phyloP scores from a whole-genome alignment of 2,888 invertebrate genomes.

The Rapana venosa region DNA sequence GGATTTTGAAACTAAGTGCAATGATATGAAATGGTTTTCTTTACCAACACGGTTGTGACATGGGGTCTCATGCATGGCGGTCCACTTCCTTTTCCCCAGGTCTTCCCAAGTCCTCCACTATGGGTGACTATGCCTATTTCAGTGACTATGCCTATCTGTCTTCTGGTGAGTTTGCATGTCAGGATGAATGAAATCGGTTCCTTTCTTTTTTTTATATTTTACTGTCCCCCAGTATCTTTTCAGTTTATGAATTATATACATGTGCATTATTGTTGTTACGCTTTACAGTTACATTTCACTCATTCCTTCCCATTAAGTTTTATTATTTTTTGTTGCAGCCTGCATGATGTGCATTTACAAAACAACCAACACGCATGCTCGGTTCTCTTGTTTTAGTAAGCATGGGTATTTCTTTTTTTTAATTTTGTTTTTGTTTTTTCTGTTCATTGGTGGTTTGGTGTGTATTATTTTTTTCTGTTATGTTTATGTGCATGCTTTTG shows the following conservation, averaged over 20 bases:
- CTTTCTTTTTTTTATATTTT: neutral
- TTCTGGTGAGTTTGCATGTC: constrained; percentile 54
- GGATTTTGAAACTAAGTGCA: neutral
- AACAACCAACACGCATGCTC: constrained; percentile 15
- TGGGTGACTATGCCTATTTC: constrained; percentile 60
- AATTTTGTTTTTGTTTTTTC: neutral
- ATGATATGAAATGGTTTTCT: neutral
- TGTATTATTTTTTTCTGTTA: too few relatives aligned
- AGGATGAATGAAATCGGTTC: neutral
- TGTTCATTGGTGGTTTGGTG: too few relatives aligned
- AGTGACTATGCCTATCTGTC: constrained; percentile 60
- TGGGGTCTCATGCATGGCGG: constrained; percentile 27
- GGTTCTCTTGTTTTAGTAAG: constrained; percentile 32
- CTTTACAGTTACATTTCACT: neutral
- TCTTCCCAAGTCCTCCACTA: constrained; percentile 61
- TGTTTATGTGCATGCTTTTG: too few relatives aligned
- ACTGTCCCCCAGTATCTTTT: too few relatives aligned
- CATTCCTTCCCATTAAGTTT: neutral
- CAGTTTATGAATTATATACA: too few relatives aligned
- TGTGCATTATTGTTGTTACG: too few relatives aligned
- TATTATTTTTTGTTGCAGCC: constrained; percentile 27
- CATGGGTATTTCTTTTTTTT: constrained; percentile 5
- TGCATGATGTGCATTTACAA: constrained; percentile 35
- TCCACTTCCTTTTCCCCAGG: constrained; percentile 49
- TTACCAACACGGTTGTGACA: neutral